These are phyloP conservation scores for Cantharis rustica DNA, from an alignment of 2,888 invertebrate species.

Conservation along the genomic window DNA sequence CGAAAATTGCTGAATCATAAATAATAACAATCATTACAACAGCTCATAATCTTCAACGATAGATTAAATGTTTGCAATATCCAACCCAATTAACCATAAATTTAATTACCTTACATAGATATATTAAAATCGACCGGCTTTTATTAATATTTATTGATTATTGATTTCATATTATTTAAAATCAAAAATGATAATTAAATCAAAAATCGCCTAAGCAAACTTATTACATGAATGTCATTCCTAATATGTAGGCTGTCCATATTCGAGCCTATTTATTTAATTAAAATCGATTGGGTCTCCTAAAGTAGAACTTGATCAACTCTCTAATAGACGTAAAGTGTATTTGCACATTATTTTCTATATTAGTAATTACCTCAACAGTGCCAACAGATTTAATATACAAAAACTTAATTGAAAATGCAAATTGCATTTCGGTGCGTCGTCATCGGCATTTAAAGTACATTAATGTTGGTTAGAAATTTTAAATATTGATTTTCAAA, in stretches of 20 bases:
- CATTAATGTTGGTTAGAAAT: background rate
- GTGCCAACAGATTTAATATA: background rate
- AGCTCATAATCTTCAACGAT: background rate
- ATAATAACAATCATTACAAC: background rate
- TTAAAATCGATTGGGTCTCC: background rate
- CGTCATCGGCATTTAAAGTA: background rate
- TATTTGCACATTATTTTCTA: background rate
- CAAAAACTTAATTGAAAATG: background rate
- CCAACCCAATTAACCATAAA: background rate
- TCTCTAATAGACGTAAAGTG: background rate
- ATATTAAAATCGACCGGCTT: background rate
- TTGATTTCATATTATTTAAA: background rate
- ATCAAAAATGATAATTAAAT: background rate
- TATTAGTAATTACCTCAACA: background rate
- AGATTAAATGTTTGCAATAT: background rate
- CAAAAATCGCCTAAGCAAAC: background rate
- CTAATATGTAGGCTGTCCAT: background rate
- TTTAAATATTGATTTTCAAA: too few species aligned
- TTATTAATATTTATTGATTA: background rate
- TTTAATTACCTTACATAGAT: background rate
- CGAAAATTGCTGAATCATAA: background rate
- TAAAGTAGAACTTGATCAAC: background rate
- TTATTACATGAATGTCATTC: background rate
- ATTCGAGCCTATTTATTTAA: background rate
- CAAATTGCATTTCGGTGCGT: background rate